Evolutionary conservation across 1,140 invertebrate genomes (phyloP).

Genomic region (Potamilus streckersoni): DNA sequence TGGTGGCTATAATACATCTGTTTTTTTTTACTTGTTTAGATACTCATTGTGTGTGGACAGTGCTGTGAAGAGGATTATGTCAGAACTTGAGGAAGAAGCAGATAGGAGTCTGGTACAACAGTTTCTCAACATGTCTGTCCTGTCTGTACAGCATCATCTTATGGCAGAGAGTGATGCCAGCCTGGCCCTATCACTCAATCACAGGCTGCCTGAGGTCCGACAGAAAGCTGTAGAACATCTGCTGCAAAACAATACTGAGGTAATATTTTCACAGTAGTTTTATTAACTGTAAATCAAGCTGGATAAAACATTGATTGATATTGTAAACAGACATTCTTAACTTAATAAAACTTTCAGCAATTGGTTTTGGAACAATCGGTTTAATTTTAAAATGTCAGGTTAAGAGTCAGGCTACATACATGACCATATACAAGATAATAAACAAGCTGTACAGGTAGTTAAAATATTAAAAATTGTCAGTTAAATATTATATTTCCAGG

Average conservation of each 20-base stretch:
- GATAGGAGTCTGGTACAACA: conserved; percentile 29
- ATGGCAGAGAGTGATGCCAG: conserved; percentile 43
- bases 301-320: not conserved
- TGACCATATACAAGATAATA: too few relatives aligned
- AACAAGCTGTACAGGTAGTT: too few relatives aligned
- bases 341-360: too few relatives aligned
- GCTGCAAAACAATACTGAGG: conserved; percentile 41
- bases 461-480: too few relatives aligned
- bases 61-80: conserved; percentile 37
- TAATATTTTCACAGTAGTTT: conserved; percentile 8
- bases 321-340: too few relatives aligned
- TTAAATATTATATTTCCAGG: too few relatives aligned
- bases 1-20: too few relatives aligned
- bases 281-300: not conserved
- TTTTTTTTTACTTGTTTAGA: conserved; percentile 28
- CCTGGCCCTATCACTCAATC: conserved; percentile 53
- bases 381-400: too few relatives aligned
- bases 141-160: conserved; percentile 49
- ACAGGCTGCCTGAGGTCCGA: conserved; percentile 44
- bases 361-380: too few relatives aligned
- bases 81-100: conserved; percentile 24
- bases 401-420: too few relatives aligned
- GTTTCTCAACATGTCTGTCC: conserved; percentile 53
- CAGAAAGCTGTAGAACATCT: conserved; percentile 49
- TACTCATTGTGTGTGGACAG: conserved; percentile 46